Evolutionary conservation across 2,113 vertebrate species (phyloP), one percentile per base, ranked within the genome.

Genomic region (Monarcha castaneiventris): DNA sequence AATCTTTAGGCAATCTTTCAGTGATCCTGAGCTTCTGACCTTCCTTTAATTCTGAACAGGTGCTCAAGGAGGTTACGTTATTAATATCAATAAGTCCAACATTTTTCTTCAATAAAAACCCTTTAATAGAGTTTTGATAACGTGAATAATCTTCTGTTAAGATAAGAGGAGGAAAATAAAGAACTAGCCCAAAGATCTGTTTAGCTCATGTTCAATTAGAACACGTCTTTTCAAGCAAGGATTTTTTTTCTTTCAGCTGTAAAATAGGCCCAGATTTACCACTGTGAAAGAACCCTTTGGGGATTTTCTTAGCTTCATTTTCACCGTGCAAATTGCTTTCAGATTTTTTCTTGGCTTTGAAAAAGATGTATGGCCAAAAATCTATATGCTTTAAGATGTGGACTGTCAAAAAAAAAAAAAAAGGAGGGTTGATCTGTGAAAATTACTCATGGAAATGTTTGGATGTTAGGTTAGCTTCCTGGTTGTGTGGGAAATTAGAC

Each of bases 361-460:
- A 48, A 55, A 85, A 51, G 13, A 52, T 67, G 1, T 12, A 64
- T 16, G 4, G 19, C 16, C 10, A 51, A 69, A 95, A 74, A 46
- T 26, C 22, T 18, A 9, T 33, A 15, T 8, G 4, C 5, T 84
- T 68, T 64, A 71, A 49, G 12, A 29, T 26, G 44, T 1, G 6
- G 4, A 29, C 13, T 64, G 5, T 32, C 3, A n/a, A 11, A 22
- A 13, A 8, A 25, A 18, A 16, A 10, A 4, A 6, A 3, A 8
- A 13, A 7, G 56, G 7, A 5, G 0, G 0, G 1, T 7, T 10
- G 5, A 56, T 61, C 5, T 27, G 44, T 44, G 25, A 76, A 72
- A 90, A 61, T 23, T 49, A 33, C 11, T 80, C 3, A 7, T 32
- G 21, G 19, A 73, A 68, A 56, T 41, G 4, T 43, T 37, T 72